Evolutionary conservation across 2,888 invertebrate species (phyloP).

Genomic region (Agrilus biguttatus): DNA sequence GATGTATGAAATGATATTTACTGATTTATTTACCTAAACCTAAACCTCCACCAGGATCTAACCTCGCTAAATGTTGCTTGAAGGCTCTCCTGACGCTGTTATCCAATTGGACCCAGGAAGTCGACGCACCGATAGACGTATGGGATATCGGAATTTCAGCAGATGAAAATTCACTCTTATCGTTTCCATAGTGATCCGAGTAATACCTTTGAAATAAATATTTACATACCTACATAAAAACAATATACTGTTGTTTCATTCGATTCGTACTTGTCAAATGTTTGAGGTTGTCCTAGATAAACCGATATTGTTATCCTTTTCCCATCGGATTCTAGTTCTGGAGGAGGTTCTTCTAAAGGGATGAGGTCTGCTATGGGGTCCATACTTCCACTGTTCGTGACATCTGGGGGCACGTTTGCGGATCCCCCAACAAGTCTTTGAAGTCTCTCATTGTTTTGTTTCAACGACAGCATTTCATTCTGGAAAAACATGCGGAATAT

Average conservation of each 20-base stretch:
- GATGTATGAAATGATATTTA: too few relatives aligned
- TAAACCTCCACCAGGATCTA: slow-evolving; percentile 84
- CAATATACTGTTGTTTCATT: neutral
- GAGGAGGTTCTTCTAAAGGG: slow-evolving; percentile 24
- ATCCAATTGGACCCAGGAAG: slow-evolving; percentile 90
- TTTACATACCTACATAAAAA: neutral
- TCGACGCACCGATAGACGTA: slow-evolving; percentile 82
- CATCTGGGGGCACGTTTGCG: slow-evolving; percentile 19
- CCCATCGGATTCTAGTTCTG: slow-evolving; percentile 47
- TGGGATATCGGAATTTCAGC: slow-evolving; percentile 71
- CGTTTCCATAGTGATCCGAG: slow-evolving; percentile 27
- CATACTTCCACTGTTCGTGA: slow-evolving; percentile 23
- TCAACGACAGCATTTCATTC: slow-evolving; percentile 92
- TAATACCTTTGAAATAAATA: slow-evolving; percentile 20
- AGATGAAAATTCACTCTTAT: slow-evolving; percentile 28
- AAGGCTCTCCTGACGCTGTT: slow-evolving; percentile 82
- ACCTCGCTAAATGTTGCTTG: slow-evolving; percentile 83
- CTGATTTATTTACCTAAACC: slow-evolving; percentile 36
- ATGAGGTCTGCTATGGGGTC: slow-evolving; percentile 29
- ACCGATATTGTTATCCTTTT: slow-evolving; percentile 80
- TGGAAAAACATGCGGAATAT: slow-evolving; percentile 29
- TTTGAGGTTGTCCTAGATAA: slow-evolving; percentile 71
- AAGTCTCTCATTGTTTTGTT: slow-evolving; percentile 90
- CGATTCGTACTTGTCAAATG: slow-evolving; percentile 36
- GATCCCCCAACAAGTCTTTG: slow-evolving; percentile 60